phyloP scores from a whole-genome alignment of 2,888 invertebrate species.

The Chrysina gloriosa region DNA sequence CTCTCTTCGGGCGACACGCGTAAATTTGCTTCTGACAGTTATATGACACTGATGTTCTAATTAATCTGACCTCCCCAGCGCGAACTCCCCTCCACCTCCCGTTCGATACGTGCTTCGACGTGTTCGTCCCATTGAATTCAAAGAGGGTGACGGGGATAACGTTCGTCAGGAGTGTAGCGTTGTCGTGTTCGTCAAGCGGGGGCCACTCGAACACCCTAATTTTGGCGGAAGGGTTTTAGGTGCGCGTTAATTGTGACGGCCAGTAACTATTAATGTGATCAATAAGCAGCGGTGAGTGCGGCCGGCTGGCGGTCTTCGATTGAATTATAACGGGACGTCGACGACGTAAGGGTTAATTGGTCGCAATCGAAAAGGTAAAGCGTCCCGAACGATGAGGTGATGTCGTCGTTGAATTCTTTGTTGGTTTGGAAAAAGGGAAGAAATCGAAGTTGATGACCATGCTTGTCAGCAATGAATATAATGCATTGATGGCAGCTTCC shows the following conservation, averaged over 20 bases:
- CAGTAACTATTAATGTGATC: constrained; percentile 2
- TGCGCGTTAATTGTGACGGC: constrained; percentile 8
- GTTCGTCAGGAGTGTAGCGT: background rate
- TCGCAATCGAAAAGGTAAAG: too few relatives aligned
- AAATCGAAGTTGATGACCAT: too few relatives aligned
- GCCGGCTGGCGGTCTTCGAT: background rate
- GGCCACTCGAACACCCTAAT: background rate
- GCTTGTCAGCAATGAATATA: too few relatives aligned
- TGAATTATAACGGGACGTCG: constrained; percentile 8
- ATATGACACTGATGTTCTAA: constrained; percentile 25
- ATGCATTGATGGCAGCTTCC: too few relatives aligned
- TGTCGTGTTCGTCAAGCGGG: background rate
- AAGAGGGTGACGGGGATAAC: too few relatives aligned
- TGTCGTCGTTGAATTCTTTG: too few relatives aligned
- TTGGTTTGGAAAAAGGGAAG: too few relatives aligned
- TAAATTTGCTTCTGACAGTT: constrained; percentile 22
- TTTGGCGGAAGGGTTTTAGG: background rate
- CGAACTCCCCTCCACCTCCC: background rate
- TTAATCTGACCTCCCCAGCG: constrained; percentile 9
- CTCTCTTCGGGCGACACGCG: constrained; percentile 5
- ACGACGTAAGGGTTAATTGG: background rate
- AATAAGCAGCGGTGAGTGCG: background rate
- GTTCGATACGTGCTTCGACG: too few relatives aligned
- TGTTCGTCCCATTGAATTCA: too few relatives aligned
- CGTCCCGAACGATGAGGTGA: too few relatives aligned